Conservation (phyloP, 2,888 invertebrate genomes). For the Pristionchus maxplancki region DNA sequence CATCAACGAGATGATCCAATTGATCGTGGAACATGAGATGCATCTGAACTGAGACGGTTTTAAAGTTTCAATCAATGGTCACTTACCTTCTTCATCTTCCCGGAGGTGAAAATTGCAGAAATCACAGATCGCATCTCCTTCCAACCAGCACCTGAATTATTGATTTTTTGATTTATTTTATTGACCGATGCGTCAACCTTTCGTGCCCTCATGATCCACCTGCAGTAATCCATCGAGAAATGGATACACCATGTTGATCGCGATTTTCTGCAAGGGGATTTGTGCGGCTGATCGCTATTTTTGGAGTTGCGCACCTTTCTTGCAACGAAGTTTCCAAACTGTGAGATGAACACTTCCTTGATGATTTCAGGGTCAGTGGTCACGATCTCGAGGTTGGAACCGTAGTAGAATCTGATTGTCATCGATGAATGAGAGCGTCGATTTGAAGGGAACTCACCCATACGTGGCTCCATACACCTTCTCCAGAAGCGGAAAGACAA, state of each 20-base stretch:
- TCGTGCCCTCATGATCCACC: slow-evolving; percentile 51
- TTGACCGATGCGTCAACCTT: background rate
- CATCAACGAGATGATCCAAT: slow-evolving; percentile 35
- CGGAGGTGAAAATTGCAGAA: slow-evolving; percentile 84
- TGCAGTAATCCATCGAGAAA: slow-evolving; percentile 46
- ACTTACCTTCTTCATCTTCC: slow-evolving; percentile 82
- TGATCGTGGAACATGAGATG: slow-evolving; percentile 55
- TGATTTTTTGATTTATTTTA: background rate
- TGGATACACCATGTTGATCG: slow-evolving; percentile 48
- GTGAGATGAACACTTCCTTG: slow-evolving; percentile 70
- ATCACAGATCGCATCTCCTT: slow-evolving; percentile 83
- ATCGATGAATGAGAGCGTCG: too few species aligned
- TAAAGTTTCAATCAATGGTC: background rate
- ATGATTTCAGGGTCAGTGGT: slow-evolving; percentile 65
- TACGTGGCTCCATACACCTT: slow-evolving; percentile 28
- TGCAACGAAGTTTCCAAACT: slow-evolving; percentile 69
- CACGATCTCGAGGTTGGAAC: slow-evolving; percentile 60
- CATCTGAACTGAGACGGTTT: slow-evolving; percentile 52
- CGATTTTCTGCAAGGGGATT: slow-evolving; percentile 32
- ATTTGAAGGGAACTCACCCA: background rate
- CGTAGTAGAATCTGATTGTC: slow-evolving; percentile 61
- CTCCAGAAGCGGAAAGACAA: background rate
- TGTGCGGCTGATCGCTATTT: too few species aligned
- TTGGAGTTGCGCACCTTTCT: slow-evolving; percentile 52
- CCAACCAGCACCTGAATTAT: slow-evolving; percentile 81